phyloP scores from a whole-genome alignment of 2,797 vertebrate genomes.

The Chaunax sp. region DNA sequence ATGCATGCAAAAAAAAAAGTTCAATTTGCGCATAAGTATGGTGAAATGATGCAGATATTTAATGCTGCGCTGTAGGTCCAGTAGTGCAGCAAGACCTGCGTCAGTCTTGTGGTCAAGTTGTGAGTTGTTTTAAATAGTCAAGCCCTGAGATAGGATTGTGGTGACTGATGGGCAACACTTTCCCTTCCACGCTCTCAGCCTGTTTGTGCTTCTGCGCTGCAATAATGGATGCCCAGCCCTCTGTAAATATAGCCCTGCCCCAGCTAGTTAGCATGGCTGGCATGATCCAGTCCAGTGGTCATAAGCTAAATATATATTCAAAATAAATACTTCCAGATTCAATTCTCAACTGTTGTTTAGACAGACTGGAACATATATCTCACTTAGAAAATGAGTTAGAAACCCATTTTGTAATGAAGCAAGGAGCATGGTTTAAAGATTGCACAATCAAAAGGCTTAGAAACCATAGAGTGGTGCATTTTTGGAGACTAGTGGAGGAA shows the following conservation, averaged over 20 bases:
- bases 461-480: conserved; percentile 46
- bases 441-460: conserved; percentile 34
- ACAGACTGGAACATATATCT: conserved; percentile 58
- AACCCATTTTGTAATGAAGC: conserved; percentile 47
- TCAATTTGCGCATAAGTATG: conserved; percentile 4
- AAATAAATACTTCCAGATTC: conserved; percentile 85
- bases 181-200: conserved; percentile 76
- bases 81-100: conserved; percentile 51
- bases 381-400: conserved; percentile 40
- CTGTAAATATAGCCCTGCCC: conserved; percentile 83
- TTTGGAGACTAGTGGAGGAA: conserved; percentile 55
- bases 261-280: conserved; percentile 86
- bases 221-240: conserved; percentile 81
- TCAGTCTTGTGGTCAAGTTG: conserved; percentile 69
- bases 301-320: conserved; percentile 82
- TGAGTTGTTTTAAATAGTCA: conserved; percentile 75
- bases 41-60: conserved; percentile 35
- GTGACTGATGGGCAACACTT: conserved; percentile 81
- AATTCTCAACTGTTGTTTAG: conserved; percentile 77
- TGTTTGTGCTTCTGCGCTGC: conserved; percentile 69
- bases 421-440: conserved; percentile 49
- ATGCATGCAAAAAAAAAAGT: conserved; percentile 26
- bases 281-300: conserved; percentile 78
- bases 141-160: conserved; percentile 68
- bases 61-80: conserved; percentile 51